These are phyloP conservation scores for Equus przewalskii DNA, from an alignment of 2,113 vertebrate genomes.

Conservation along the genomic window DNA sequence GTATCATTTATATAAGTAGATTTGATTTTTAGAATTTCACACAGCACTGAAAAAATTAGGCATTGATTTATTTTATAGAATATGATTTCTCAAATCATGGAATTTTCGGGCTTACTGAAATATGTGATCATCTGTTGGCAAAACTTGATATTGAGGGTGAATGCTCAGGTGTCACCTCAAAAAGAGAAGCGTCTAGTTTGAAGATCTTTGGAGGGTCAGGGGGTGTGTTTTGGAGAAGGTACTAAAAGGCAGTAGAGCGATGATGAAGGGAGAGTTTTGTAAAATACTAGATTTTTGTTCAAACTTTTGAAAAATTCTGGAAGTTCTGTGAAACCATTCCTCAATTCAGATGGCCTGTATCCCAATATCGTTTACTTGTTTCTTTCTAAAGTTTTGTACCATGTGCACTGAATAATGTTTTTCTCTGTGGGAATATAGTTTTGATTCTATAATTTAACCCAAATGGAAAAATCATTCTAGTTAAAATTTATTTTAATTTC, in stretches of 20 bases:
- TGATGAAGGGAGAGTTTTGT: not conserved
- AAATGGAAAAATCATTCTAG: not conserved
- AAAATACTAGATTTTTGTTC: not conserved
- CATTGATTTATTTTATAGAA: constrained; percentile 15
- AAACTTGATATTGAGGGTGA: not conserved
- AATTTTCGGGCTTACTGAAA: not conserved
- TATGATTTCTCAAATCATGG: not conserved
- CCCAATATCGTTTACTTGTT: not conserved
- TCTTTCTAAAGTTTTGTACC: not conserved
- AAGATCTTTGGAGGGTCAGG: not conserved
- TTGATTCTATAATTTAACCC: constrained; percentile 25
- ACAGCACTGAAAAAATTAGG: not conserved
- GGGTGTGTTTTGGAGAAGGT: not conserved
- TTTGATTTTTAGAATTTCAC: constrained; percentile 34
- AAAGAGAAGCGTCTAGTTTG: not conserved
- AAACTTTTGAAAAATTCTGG: not conserved
- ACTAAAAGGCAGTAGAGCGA: not conserved
- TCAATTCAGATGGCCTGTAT: not conserved
- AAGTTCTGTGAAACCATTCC: not conserved
- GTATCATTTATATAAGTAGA: not conserved
- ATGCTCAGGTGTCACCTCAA: not conserved
- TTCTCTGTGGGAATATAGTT: not conserved
- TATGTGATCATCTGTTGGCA: not conserved
- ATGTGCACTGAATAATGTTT: not conserved
- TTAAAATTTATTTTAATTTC: constrained; percentile 48